Evolutionary conservation across 2,113 vertebrate species (phyloP).

Genomic region (Arenaria interpres): DNA sequence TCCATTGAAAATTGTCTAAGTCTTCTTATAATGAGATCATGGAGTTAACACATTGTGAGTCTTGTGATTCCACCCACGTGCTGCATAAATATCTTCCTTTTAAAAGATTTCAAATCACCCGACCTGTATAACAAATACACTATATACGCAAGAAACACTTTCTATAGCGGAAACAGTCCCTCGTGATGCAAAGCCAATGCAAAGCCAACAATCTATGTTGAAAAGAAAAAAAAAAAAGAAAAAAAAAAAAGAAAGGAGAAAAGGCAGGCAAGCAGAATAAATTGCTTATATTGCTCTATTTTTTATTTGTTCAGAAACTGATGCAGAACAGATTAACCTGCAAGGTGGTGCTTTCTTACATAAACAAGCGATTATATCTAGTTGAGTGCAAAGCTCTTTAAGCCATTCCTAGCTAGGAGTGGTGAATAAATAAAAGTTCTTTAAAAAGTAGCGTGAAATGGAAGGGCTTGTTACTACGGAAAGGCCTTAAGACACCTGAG

Average conservation of each 20-base stretch:
- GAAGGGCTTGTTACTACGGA: neutral
- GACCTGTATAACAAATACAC: neutral
- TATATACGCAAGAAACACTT: neutral
- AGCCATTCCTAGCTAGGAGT: neutral
- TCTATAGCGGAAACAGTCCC: neutral
- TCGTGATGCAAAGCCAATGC: neutral
- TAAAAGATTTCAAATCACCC: neutral
- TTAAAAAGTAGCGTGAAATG: neutral
- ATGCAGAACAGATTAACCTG: neutral
- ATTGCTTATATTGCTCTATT: neutral
- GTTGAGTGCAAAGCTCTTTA: neutral
- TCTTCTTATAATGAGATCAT: neutral
- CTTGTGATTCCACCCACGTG: neutral
- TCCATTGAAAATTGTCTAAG: neutral
- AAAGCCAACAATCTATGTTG: too few relatives aligned
- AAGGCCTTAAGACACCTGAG: neutral
- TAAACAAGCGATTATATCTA: neutral
- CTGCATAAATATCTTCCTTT: neutral
- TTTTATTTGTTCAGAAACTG: neutral
- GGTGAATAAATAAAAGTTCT: neutral
- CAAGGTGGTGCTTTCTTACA: neutral
- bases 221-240: neutral
- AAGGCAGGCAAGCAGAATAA: neutral
- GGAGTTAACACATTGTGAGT: neutral
- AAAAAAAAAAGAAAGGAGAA: neutral